Base-by-base conservation (phyloP, 2,888 invertebrate genomes). In the Ormyrus thymus region DNA sequence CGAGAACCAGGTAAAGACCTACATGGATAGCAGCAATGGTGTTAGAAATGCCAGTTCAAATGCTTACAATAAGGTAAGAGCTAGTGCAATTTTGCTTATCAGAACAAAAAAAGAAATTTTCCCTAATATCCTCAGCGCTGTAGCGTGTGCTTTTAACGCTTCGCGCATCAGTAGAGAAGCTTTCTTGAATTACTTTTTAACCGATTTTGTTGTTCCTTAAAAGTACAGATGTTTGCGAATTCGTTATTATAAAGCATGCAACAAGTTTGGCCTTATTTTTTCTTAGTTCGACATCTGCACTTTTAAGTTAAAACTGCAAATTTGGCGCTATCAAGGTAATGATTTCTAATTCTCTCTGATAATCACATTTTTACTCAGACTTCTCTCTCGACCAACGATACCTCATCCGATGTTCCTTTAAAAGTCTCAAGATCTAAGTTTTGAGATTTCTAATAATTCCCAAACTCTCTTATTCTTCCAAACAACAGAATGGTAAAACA, bases 1-100 rank as follows among this genome's bases (percentile, higher is more conserved):
- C 91, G 95, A 95, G 91, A 96, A 95, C 92, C 97, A 97, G 95
- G 97, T 97, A 92, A 97, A 97, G 93, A 97, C 97, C 91, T 97
- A 97, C 93, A 96, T 96, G 94, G 97, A 94, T 91, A 94, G 94
- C 92, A 92, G 95, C 92, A 97, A 97, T 92, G 97, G 97, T 91
- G 90, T 92, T 87, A 90, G 92, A 88, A 95, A 94, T 92, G 93
- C 95, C 90, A 95, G 92, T 92, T 95, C 95, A 90, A 95, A 96
- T 91, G 96, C 95, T 91, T 97, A 97, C 92, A 96, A 96, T 93
- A 97, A 97, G 95, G 96, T 97, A 94, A 94, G 94, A 91, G 89
- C 88, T 89, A 89, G 88, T 82, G 85, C 86, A 84, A 84, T 83
- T 84, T 84, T 81, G 86, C 86, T 85, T 84, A 62, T 13, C 8